Percentiles rank a stretch among this genome's conserved stretches.
Evolutionary conservation across 2,113 vertebrate genomes (phyloP).

Genomic region (Entomyzon cyanotis): DNA sequence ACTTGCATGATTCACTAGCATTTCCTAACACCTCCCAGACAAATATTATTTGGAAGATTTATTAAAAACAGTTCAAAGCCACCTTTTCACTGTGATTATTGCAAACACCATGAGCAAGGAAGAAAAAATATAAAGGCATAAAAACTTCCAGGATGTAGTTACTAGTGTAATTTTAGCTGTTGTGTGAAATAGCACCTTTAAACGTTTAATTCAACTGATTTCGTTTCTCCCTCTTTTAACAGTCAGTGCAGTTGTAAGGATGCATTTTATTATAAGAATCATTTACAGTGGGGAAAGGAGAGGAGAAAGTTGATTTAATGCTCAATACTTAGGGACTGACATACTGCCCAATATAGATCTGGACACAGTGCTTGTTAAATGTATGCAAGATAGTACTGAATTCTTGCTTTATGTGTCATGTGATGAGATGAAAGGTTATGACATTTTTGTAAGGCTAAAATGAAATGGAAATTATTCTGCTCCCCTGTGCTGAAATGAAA

Average conservation of each 20-base stretch:
- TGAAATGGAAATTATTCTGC: slow-evolving; percentile 12
- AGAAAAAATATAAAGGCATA: not conserved
- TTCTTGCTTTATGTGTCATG: not conserved
- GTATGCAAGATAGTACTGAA: not conserved
- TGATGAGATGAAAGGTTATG: slow-evolving; percentile 11
- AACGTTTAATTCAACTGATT: not conserved
- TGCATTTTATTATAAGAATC: not conserved
- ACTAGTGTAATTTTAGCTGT: not conserved
- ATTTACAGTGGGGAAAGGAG: not conserved
- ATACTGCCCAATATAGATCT: not conserved
- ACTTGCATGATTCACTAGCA: not conserved
- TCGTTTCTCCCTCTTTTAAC: not conserved
- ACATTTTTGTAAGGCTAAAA: slow-evolving; percentile 1
- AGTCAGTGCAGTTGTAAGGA: not conserved
- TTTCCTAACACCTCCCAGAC: not conserved
- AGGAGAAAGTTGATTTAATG: not conserved
- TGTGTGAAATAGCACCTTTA: not conserved
- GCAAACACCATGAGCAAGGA: not conserved
- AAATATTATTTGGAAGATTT: not conserved
- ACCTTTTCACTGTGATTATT: not conserved
- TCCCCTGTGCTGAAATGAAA: not conserved
- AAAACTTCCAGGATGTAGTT: not conserved
- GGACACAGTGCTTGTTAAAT: not conserved
- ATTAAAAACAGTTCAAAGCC: not conserved
- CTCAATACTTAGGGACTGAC: not conserved